These are phyloP conservation scores for Dysdera silvatica DNA, from an alignment of 1,140 invertebrate genomes.

Conservation along the genomic window DNA sequence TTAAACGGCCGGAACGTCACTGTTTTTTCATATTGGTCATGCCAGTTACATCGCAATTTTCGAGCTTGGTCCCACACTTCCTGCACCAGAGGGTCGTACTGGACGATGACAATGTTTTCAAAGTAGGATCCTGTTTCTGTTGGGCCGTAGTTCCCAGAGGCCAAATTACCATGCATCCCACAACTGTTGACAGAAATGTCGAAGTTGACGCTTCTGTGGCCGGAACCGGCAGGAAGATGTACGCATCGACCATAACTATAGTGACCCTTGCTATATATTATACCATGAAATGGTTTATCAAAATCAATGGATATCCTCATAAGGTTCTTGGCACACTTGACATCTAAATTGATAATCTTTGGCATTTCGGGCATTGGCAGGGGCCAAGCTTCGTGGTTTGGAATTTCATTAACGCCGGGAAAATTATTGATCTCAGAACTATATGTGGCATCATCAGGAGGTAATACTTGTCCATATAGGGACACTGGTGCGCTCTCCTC, in stretches of 20 bases:
- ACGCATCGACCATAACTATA: slow-evolving; percentile 85
- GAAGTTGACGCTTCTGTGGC: slow-evolving; percentile 78
- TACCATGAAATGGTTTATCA: slow-evolving; percentile 39
- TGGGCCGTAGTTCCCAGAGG: slow-evolving; percentile 71
- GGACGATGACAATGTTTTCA: slow-evolving; percentile 88
- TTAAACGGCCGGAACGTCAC: slow-evolving; percentile 88
- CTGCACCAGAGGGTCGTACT: slow-evolving; percentile 89
- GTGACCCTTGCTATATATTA: slow-evolving; percentile 43
- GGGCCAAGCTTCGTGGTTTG: slow-evolving; percentile 34
- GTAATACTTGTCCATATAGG: slow-evolving; percentile 21
- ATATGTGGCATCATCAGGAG: slow-evolving; percentile 22
- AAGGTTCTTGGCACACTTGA: slow-evolving; percentile 39
- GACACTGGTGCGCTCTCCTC: slow-evolving; percentile 21
- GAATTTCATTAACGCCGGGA: slow-evolving; percentile 10
- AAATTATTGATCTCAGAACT: slow-evolving; percentile 25
- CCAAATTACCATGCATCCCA: slow-evolving; percentile 82
- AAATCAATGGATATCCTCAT: slow-evolving; percentile 40
- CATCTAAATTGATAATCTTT: slow-evolving; percentile 37
- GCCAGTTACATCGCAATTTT: slow-evolving; percentile 86
- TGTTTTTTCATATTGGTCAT: slow-evolving; percentile 88
- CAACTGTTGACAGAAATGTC: slow-evolving; percentile 86
- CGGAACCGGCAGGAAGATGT: slow-evolving; percentile 78
- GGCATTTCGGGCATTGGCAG: slow-evolving; percentile 35
- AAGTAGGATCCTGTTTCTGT: slow-evolving; percentile 84
- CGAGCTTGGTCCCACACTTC: slow-evolving; percentile 92